Evolutionary conservation across 1,140 invertebrate genomes (phyloP), one percentile per base, ranked within the genome.

Genomic region (Lordiphosa stackelbergi): DNA sequence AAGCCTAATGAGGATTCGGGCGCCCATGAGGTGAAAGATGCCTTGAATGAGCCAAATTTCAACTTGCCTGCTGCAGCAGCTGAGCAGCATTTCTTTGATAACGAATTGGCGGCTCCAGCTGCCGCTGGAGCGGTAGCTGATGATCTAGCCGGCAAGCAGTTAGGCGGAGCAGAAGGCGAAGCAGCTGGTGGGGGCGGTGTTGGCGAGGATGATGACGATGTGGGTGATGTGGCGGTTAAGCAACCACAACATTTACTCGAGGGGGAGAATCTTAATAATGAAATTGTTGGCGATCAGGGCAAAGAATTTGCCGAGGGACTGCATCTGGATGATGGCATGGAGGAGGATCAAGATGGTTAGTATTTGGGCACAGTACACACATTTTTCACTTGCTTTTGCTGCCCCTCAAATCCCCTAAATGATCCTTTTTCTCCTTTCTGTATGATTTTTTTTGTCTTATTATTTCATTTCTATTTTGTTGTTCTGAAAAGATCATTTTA

Each of bases 271-370:
- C 58, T 88, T 5, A 87, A 86, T 36, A 88, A 88, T 63, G 86
- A 88, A 56, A 75, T 88, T 3, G 79, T 63, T 9, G 86, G 68
- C 4, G 86, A 88, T 73, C 83, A 87, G 16, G 86, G 86, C 16
- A 88, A 88, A 46, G 86, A 87, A 43, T 87, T 87, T 53, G 59
- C 68, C n/a, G 85, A 87, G 28, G 85, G 69, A 13, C 52, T 87
- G 36, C 83, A 75, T 62, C 45, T 87, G 6, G 85, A 87, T 28
- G 86, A 87, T 38, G 69, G 60, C 41, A 60, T 85, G n/a, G 86
- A 88, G 41, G 86, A 87, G 31, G 85, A 86, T 53, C 81, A 85
- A 56, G 86, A 88, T 69, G 86, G 86, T 87, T 48, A 61, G 46
- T 54, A 10, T 31, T 19, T 28, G 0, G 1, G 7, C n/a, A 5